Percentiles rank a stretch among this genome's conserved stretches.
phyloP scores from a whole-genome alignment of 2,888 invertebrate species.

The Campaea margaritaria region DNA sequence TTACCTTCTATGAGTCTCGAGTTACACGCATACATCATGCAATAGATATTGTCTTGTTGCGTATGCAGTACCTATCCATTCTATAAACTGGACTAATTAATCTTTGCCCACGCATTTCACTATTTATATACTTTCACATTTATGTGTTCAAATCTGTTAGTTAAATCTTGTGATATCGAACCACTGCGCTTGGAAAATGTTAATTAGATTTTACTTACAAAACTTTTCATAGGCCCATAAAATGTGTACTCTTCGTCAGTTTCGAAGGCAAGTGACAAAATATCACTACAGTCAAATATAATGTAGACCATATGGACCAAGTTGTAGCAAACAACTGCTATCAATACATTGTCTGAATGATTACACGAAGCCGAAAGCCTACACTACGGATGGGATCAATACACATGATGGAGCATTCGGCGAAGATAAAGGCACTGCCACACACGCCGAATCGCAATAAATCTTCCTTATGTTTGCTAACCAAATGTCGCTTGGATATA shows the following conservation, averaged over 20 bases:
- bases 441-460: slow-evolving; percentile 75
- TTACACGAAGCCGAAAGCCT: slow-evolving; percentile 28
- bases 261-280: not conserved
- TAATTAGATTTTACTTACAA: not conserved
- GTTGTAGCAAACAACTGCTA: slow-evolving; percentile 14
- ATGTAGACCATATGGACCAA: slow-evolving; percentile 6
- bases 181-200: not conserved
- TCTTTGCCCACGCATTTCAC: slow-evolving; percentile 13
- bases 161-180: not conserved
- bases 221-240: no score
- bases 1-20: slow-evolving; percentile 36
- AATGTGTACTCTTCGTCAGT: no score
- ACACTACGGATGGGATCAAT: slow-evolving; percentile 47
- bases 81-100: slow-evolving; percentile 28
- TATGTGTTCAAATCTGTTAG: slow-evolving; percentile 1
- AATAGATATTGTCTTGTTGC: slow-evolving; percentile 41
- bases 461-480: slow-evolving; percentile 77
- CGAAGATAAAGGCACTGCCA: slow-evolving; percentile 58
- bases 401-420: slow-evolving; percentile 53
- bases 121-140: slow-evolving; percentile 5
- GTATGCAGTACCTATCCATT: slow-evolving; percentile 21
- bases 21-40: slow-evolving; percentile 40
- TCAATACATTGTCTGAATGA: slow-evolving; percentile 20
- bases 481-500: slow-evolving; percentile 74
- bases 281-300: not conserved